Base-by-base conservation (phyloP, 2,113 vertebrate genomes). In the Eubucco bourcierii region DNA sequence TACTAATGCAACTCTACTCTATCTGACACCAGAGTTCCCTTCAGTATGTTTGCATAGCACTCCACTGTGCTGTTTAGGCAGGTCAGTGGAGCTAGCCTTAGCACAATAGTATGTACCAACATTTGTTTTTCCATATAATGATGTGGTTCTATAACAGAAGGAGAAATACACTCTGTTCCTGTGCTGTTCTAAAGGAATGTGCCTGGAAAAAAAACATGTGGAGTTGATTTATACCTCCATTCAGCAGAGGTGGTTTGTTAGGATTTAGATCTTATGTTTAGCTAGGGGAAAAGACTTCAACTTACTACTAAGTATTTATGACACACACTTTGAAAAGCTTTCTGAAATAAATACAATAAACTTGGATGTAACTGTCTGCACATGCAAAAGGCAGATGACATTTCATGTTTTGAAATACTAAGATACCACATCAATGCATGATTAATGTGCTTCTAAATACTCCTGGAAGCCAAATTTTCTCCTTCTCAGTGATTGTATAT, bases 51-150 rank as follows among this genome's bases (percentile, higher is more conserved):
- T 81, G 27, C 46, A 55, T 24, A 64, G 46, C n/a, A 27, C 34
- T 15, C 4, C 29, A 25, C 65, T 31, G n/a, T 73, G 58, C 21
- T 1, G 0, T 20, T 46, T 1, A 37, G 17, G n/a, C 17, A 47
- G 34, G 12, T 28, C 33, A 27, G 8, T 29, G 41, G 14, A 68
- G 12, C 28, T 2, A 56, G 39, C 12, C 19, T 64, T 16, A 25
- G 34, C 59, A 37, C 18, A 72, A n/a, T 9, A 25, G 6, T 10
- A 19, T 0, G 1, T 21, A 33, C 14, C 37, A 41, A 18, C 33
- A 59, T 46, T 41, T 60, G 2, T 16, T 68, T 58, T 87, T 41
- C 59, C 20, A 5, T 12, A 17, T 3, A 5, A 55, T n/a, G 9
- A 27, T 28, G 25, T 37, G 47, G 31, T 31, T 25, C 1, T 60